Evolutionary conservation across 2,113 vertebrate species (phyloP).

Genomic region (Butorides virescens): DNA sequence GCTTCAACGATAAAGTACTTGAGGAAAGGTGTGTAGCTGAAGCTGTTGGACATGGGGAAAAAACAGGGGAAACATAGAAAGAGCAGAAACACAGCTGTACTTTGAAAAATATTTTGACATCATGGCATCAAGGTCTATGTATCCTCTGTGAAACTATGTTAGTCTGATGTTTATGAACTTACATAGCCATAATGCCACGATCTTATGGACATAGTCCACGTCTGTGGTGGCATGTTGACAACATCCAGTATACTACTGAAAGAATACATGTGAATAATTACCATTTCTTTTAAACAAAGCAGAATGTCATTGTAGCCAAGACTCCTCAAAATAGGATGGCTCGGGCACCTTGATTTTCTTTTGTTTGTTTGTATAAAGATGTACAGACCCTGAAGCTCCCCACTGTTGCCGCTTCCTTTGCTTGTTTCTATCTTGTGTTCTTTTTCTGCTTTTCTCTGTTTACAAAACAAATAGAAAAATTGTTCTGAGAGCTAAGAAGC

Average conservation of each 20-base stretch:
- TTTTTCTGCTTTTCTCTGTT: background rate
- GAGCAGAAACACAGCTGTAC: background rate
- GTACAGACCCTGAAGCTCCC: background rate
- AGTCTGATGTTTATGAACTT: background rate
- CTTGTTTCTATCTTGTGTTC: background rate
- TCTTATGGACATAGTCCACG: background rate
- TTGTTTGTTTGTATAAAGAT: background rate
- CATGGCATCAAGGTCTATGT: background rate
- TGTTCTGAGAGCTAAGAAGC: background rate
- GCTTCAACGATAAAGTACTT: background rate
- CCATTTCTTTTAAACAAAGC: background rate
- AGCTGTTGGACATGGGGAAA: background rate
- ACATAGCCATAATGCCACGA: background rate
- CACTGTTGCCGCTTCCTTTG: background rate
- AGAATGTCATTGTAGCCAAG: background rate
- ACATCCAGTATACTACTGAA: too few species aligned
- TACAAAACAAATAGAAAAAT: background rate
- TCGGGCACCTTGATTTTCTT: background rate
- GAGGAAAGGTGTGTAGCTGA: background rate
- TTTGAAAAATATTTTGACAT: background rate
- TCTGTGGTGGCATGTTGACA: background rate
- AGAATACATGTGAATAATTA: background rate
- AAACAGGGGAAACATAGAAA: fast-evolving
- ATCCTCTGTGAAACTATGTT: background rate
- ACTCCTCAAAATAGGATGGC: background rate